Conservation (phyloP, 1,140 invertebrate genomes). For the Aplysia californica region DNA sequence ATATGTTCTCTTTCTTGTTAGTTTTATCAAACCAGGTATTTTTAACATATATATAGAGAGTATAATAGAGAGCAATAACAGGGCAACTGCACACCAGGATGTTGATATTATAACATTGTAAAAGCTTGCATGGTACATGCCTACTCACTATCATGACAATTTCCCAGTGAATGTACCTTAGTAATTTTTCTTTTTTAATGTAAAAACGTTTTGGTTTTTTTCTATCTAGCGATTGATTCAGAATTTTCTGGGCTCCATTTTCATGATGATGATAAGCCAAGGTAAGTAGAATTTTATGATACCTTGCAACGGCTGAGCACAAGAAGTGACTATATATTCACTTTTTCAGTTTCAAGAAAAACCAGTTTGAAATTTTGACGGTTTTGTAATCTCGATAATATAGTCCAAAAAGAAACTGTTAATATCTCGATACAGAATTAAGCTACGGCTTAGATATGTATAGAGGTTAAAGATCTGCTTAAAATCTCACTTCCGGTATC, state of each 20-base stretch:
- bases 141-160: too few species aligned
- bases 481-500: too few species aligned
- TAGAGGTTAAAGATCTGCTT: too few species aligned
- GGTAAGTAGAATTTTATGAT: not conserved
- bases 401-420: not conserved
- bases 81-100: too few species aligned
- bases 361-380: not conserved
- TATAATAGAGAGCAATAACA: too few species aligned
- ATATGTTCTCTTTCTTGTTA: too few species aligned
- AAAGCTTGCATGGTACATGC: not conserved
- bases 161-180: not conserved
- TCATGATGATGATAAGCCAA: not conserved
- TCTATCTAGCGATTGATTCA: not conserved
- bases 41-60: too few species aligned
- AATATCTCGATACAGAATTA: too few species aligned
- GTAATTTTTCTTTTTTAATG: not conserved
- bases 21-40: too few species aligned
- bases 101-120: not conserved
- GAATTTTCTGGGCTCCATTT: not conserved
- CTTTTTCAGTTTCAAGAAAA: not conserved
- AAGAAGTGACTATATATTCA: not conserved
- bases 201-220: not conserved
- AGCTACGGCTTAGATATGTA: too few species aligned
- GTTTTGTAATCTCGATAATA: not conserved
- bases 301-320: not conserved